phyloP scores from a whole-genome alignment of 1,140 invertebrate genomes.

The Bombyx mori region DNA sequence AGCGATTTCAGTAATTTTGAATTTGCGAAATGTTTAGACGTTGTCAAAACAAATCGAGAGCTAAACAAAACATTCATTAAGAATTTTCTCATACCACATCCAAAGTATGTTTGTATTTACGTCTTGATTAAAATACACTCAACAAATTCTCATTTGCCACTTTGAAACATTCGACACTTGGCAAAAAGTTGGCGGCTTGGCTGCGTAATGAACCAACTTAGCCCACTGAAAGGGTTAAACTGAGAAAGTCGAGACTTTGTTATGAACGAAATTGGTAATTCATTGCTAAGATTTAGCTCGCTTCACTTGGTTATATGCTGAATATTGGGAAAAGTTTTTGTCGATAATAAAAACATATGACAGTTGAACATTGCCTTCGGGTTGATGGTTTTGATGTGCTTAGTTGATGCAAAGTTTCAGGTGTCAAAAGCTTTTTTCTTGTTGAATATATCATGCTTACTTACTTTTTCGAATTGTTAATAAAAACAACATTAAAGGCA shows the following conservation, averaged over 20 bases:
- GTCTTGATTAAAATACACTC: constrained; percentile 23
- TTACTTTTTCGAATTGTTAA: no score
- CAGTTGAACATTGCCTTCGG: constrained; percentile 7
- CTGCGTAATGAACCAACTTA: constrained; percentile 46
- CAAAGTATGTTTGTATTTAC: neutral
- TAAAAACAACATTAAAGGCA: no score
- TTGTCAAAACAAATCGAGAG: no score
- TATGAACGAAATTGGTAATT: constrained; percentile 48
- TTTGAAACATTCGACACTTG: constrained; percentile 32
- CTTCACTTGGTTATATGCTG: constrained; percentile 25
- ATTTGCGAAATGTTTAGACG: no score
- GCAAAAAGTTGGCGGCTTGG: constrained; percentile 28
- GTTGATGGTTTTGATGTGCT: no score
- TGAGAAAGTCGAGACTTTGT: constrained; percentile 35
- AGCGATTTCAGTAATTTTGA: no score
- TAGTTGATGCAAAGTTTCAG: no score
- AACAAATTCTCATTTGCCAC: constrained; percentile 33
- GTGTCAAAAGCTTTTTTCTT: no score
- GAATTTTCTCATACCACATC: constrained; percentile 13
- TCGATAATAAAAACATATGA: constrained; percentile 24
- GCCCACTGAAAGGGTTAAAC: constrained; percentile 42
- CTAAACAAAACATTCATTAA: no score
- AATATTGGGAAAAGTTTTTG: constrained; percentile 32
- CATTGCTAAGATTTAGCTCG: constrained; percentile 38
- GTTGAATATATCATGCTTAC: no score